Evolutionary conservation across 2,797 vertebrate species (phyloP).

Genomic region (Pipistrellus nathusii): DNA sequence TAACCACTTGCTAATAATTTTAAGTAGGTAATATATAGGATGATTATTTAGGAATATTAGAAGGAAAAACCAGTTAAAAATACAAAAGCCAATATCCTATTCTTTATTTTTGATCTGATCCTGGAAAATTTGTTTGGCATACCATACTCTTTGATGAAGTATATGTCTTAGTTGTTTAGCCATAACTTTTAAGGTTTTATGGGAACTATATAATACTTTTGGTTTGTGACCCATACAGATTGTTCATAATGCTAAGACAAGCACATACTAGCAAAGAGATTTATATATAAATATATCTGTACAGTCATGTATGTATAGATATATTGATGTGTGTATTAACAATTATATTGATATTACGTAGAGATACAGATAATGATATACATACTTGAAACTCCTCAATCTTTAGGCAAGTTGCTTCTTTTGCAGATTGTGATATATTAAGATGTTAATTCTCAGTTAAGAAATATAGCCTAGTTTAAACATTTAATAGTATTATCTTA

Average conservation of each 20-base stretch:
- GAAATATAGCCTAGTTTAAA: slow-evolving; percentile 45
- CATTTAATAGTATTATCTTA: not conserved
- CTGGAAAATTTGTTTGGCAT: slow-evolving; percentile 32
- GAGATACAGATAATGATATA: not conserved
- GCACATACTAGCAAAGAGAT: not conserved
- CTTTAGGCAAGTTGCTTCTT: slow-evolving; percentile 9
- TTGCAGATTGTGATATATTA: slow-evolving; percentile 21
- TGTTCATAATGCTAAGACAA: slow-evolving; percentile 32
- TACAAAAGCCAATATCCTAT: not conserved
- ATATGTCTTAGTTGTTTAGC: slow-evolving; percentile 30
- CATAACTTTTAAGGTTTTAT: not conserved
- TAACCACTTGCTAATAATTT: slow-evolving; percentile 74
- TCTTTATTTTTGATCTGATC: slow-evolving; percentile 35
- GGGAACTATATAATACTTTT: slow-evolving; percentile 23
- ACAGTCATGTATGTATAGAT: not conserved
- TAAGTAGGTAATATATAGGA: slow-evolving; percentile 16
- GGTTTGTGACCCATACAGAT: not conserved
- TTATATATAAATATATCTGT: not conserved
- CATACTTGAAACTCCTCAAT: slow-evolving; percentile 40
- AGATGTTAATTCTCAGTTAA: slow-evolving; percentile 46
- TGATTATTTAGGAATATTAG: slow-evolving; percentile 51
- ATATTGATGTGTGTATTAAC: not conserved
- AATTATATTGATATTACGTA: not conserved
- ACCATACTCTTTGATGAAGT: not conserved
- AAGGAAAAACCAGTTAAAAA: slow-evolving; percentile 48